Evolutionary conservation across 2,888 invertebrate species (phyloP).

Genomic region (Hydrotaea diabolus): DNA sequence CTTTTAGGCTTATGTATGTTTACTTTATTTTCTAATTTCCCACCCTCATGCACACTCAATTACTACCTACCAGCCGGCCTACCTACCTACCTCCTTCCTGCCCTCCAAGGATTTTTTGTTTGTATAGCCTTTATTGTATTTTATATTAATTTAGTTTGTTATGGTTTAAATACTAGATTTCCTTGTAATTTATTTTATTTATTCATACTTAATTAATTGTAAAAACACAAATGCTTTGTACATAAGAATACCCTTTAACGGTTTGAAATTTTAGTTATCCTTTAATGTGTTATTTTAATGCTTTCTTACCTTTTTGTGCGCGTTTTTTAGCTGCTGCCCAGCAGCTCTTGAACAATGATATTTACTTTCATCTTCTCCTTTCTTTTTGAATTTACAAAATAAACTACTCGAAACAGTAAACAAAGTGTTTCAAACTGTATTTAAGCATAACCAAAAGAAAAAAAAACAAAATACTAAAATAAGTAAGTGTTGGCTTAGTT

Average conservation of each 20-base stretch:
- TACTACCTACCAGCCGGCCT: no score
- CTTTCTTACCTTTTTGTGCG: background rate
- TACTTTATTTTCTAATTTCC: background rate
- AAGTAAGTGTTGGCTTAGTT: no score
- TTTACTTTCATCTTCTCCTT: background rate
- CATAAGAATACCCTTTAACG: background rate
- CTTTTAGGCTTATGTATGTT: slow-evolving; percentile 11
- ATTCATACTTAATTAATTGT: slow-evolving; percentile 19
- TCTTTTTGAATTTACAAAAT: slow-evolving; percentile 11
- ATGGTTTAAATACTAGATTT: background rate
- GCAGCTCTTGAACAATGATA: background rate
- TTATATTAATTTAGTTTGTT: background rate
- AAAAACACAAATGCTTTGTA: slow-evolving; percentile 28
- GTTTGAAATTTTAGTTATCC: slow-evolving; percentile 10
- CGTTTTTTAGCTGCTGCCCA: background rate
- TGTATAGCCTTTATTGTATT: slow-evolving; percentile 4
- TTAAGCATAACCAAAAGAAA: no score
- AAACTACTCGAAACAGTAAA: background rate
- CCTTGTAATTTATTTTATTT: slow-evolving; percentile 27
- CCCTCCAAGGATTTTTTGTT: background rate
- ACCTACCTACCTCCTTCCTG: background rate
- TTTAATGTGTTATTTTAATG: slow-evolving; percentile 13
- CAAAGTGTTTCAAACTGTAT: no score
- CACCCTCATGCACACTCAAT: background rate
- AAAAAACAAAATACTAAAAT: no score